These are phyloP conservation scores for Charadrius vociferus DNA, from an alignment of 2,113 vertebrate genomes.

Conservation along the genomic window DNA sequence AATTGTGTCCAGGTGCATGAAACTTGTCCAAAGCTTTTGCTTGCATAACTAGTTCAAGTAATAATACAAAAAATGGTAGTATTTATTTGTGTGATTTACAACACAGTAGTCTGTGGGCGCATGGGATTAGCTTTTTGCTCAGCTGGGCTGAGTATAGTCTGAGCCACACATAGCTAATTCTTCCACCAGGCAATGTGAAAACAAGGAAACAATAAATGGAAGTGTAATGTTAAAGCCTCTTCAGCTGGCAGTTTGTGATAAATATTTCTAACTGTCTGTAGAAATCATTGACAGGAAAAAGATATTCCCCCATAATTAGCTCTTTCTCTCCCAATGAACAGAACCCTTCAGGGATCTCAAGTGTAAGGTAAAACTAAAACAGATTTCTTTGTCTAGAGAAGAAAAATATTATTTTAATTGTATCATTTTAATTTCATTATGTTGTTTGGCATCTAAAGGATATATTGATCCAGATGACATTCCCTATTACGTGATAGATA, in stretches of 20 bases:
- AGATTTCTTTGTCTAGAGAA: background rate
- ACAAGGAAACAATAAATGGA: background rate
- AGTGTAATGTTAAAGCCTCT: background rate
- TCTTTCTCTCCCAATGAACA: background rate
- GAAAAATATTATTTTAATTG: background rate
- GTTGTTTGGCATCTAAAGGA: background rate
- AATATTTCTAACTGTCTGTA: background rate
- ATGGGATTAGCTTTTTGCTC: background rate
- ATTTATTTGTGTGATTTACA: background rate
- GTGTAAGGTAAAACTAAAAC: background rate
- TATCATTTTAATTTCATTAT: background rate
- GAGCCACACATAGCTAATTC: background rate
- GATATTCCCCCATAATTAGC: background rate
- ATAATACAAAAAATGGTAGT: background rate
- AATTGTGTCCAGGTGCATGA: slow-evolving; percentile 64
- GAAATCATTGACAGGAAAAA: background rate
- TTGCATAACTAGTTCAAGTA: slow-evolving; percentile 47
- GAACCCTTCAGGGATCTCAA: background rate
- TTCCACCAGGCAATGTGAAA: background rate
- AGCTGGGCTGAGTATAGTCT: background rate
- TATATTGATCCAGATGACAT: background rate
- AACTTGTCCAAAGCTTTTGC: slow-evolving; percentile 41
- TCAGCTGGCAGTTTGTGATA: background rate
- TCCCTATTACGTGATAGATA: background rate
- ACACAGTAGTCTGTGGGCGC: background rate